Percentiles rank a stretch among this genome's conserved stretches.
Evolutionary conservation across 2,797 vertebrate species (phyloP).

Genomic region (Anas bahamensis): DNA sequence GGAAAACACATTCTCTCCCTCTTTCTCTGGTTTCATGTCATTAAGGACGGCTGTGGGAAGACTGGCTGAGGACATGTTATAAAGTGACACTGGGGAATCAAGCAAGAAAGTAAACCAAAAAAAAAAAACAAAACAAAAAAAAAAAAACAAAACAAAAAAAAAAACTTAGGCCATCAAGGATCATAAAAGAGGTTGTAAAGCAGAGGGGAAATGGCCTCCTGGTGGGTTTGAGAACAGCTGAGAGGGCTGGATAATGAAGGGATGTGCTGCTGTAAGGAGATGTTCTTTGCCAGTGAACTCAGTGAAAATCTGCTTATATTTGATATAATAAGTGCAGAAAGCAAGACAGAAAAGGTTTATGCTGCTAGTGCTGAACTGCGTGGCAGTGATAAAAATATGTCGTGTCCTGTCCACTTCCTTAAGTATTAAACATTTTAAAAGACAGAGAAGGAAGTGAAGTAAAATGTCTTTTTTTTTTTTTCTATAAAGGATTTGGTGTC

Average conservation of each 20-base stretch:
- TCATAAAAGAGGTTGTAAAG: conserved; percentile 39
- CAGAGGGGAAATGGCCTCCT: conserved; percentile 50
- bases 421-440: conserved; percentile 46
- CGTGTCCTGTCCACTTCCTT: background rate
- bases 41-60: background rate
- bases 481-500: conserved; percentile 2
- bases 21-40: background rate
- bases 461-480: background rate
- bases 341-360: conserved; percentile 37
- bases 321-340: conserved; percentile 56
- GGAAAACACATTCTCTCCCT: background rate
- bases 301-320: conserved; percentile 61
- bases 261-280: conserved; percentile 43
- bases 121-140: background rate
- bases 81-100: background rate
- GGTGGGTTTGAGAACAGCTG: conserved; percentile 44
- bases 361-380: background rate
- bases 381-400: conserved; percentile 45
- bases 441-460: background rate
- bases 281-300: conserved; percentile 52
- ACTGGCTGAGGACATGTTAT: background rate
- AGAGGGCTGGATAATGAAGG: conserved; percentile 44
- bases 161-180: background rate
- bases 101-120: conserved; percentile 28
- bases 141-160: background rate